Conservation (phyloP, 1,140 invertebrate genomes). For the Paracyclopina nana region DNA sequence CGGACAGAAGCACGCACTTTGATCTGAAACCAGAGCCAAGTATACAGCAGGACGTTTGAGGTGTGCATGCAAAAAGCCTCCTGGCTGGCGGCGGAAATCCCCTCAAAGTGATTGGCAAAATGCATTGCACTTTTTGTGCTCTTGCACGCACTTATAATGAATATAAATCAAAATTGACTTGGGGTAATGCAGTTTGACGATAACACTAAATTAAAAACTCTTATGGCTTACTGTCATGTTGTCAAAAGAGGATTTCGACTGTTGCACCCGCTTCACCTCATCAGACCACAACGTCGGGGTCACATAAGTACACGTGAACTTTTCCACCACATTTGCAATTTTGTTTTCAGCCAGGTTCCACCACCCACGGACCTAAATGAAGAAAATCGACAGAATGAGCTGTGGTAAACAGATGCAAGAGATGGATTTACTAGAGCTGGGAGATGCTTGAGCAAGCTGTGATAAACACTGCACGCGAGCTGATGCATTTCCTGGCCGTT, state of each 20-base stretch:
- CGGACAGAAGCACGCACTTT: conserved; percentile 43
- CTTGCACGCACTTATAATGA: no score
- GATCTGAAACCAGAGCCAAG: conserved; percentile 33
- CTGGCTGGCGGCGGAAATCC: no score
- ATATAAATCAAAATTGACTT: no score
- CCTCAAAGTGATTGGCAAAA: no score
- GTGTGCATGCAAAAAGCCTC: no score
- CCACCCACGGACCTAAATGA: conserved; percentile 55
- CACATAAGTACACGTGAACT: conserved; percentile 47
- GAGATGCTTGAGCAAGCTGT: background rate
- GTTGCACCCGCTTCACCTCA: conserved; percentile 40
- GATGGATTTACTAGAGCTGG: conserved; percentile 8
- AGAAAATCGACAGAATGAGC: conserved; percentile 15
- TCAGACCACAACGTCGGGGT: conserved; percentile 44
- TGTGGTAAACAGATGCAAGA: conserved; percentile 1
- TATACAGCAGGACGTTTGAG: no score
- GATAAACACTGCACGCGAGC: conserved; percentile 3
- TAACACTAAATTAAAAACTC: no score
- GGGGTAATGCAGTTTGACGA: no score
- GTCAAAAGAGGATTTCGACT: conserved; percentile 32
- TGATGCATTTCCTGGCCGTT: background rate
- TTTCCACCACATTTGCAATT: conserved; percentile 45
- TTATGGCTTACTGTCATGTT: conserved; percentile 47
- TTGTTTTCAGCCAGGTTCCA: conserved; percentile 45
- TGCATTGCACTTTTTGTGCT: no score